Evolutionary conservation across 2,797 vertebrate species (phyloP).

Genomic region (Numenius phaeopus): DNA sequence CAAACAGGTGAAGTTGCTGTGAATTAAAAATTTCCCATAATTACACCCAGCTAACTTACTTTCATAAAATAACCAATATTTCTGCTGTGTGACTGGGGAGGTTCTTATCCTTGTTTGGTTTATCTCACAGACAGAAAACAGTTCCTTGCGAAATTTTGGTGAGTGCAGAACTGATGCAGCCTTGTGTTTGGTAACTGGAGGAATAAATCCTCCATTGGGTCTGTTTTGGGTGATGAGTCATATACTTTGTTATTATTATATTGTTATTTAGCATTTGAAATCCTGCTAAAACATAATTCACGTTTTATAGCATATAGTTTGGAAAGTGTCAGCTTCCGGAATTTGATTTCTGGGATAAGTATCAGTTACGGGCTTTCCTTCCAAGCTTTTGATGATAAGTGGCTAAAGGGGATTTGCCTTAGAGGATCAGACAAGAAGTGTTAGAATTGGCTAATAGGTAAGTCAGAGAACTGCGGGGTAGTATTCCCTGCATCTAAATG

Average conservation of each 20-base stretch:
- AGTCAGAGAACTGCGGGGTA: neutral
- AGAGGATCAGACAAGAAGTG: neutral
- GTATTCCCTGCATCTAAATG: neutral
- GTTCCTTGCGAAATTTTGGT: neutral
- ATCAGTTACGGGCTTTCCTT: neutral
- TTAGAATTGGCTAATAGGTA: neutral
- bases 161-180: neutral
- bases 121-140: neutral
- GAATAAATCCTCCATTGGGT: neutral
- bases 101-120: neutral
- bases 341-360: slow-evolving; percentile 9
- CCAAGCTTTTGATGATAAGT: neutral
- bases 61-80: neutral
- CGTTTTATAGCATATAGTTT: neutral
- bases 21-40: neutral
- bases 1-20: neutral
- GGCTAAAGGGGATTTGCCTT: slow-evolving; percentile 27
- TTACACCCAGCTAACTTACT: neutral
- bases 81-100: neutral
- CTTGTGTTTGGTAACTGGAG: neutral
- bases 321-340: neutral
- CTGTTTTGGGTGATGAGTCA: neutral
- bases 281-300: neutral
- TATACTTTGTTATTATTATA: neutral
- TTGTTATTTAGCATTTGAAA: neutral